Evolutionary conservation across 2,113 vertebrate species (phyloP), one percentile per base, ranked within the genome.

Genomic region (Myotis brandtii): DNA sequence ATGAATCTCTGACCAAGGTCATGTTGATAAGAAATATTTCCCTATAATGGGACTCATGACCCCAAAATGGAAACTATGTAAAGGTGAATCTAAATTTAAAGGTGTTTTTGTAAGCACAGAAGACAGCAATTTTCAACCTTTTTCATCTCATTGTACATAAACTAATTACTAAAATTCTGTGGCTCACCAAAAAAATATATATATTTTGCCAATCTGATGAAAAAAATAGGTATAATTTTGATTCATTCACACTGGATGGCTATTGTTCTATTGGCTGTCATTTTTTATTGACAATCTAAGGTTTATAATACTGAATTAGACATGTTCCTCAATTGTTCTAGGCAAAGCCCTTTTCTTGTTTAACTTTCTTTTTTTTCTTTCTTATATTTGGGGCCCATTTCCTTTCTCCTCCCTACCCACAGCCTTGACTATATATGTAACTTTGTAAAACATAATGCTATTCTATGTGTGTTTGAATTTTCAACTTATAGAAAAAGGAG

Each of bases 281-380:
- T 48, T 76, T 76, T 76, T 17, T 9, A 30, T 32, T 76, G 43
- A 18, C 27, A 32, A 32, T 50, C 27, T 50, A 76, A 76, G 43
- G 32, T 62, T 93, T 92, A 89, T 32, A 86, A 89, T 82, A 11
- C 50, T 86, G 23, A 89, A 50, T 86, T 91, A 75, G 82, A 91
- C 17, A 85, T 9, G 21, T 1, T 67, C 34, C 59, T 88, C n/a
- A 18, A 6, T 4, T 64, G 30, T 72, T 32, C 23, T 81, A 9
- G 30, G 46, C 67, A 43, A 86, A 86, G 40, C 12, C 20, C 2
- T 86, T 93, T 69, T 69, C 50, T 52, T 85, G 14, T 67, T 56
- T 87, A 66, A 76, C 6, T 94, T 11, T 46, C 70, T 85, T 82
- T 95, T 69, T 40, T 75, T 89, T 76, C 96, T 76, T 17, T 18